Conservation (phyloP, 2,888 invertebrate species). For the Drosophila borborema region DNA sequence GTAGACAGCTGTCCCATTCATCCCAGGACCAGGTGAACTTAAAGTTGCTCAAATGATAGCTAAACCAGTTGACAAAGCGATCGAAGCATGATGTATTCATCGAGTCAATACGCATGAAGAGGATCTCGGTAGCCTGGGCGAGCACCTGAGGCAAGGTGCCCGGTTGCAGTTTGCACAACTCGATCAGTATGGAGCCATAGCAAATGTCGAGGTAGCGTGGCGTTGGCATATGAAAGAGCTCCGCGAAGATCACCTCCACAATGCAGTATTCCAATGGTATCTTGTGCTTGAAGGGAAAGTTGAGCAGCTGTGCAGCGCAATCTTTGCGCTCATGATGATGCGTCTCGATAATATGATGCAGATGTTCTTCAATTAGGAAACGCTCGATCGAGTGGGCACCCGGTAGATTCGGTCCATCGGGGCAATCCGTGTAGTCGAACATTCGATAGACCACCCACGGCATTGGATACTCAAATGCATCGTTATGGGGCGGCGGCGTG, state of each 20-base stretch:
- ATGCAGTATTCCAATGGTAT: conserved; percentile 99
- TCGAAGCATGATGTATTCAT: conserved; percentile 99
- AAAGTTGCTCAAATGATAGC: conserved; percentile 99
- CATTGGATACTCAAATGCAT: conserved; percentile 95
- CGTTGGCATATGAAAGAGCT: conserved; percentile 96
- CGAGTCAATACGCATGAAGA: conserved; percentile 97
- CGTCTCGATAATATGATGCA: conserved; percentile 96
- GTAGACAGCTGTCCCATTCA: conserved; percentile 95
- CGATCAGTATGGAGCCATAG: conserved; percentile 97
- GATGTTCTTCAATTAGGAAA: conserved; percentile 98
- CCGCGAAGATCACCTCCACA: conserved; percentile 98
- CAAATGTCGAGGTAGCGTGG: conserved; percentile 95
- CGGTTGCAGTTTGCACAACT: conserved; percentile 98
- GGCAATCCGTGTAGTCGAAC: conserved; percentile 99
- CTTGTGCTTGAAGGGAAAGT: conserved; percentile 96
- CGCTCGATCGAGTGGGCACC: conserved; percentile 99
- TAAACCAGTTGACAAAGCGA: conserved; percentile 98
- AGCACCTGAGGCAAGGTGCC: conserved; percentile 98
- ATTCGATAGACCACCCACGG: conserved; percentile 97
- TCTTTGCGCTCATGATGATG: conserved; percentile 96
- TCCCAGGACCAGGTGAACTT: conserved; percentile 99
- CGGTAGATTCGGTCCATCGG: conserved; percentile 95
- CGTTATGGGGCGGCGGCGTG: conserved; percentile 96
- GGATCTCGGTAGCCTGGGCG: conserved; percentile 98
- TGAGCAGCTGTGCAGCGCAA: conserved; percentile 96